A percentile compares a stretch with the other conserved stretches of the same genome.
Evolutionary conservation across 2,113 vertebrate genomes (phyloP).

Genomic region (Paraplagusia blochii): DNA sequence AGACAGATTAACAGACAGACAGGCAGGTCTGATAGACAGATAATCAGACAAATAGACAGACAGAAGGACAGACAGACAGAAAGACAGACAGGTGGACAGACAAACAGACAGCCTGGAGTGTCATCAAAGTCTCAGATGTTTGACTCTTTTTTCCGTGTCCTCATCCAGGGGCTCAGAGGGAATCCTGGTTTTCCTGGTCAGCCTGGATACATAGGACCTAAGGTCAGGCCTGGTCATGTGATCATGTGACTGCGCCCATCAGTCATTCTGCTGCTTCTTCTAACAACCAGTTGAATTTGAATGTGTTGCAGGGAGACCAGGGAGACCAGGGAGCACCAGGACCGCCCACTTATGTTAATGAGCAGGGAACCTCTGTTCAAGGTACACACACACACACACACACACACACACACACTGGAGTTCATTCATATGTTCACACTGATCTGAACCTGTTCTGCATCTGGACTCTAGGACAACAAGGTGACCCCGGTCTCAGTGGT

Average conservation of each 20-base stretch:
- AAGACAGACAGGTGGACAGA: no score
- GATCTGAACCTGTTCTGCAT: not conserved
- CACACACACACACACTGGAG: not conserved
- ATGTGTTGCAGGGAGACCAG: conserved; percentile 79
- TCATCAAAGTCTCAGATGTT: no score
- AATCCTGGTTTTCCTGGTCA: conserved; percentile 72
- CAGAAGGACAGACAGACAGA: no score
- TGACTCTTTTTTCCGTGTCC: conserved; percentile 1
- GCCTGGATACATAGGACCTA: conserved; percentile 77
- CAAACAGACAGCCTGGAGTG: no score
- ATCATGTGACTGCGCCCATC: not conserved
- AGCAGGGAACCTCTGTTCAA: conserved; percentile 32
- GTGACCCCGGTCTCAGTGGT: conserved; percentile 78
- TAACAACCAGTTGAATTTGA: not conserved
- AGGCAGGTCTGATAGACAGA: no score
- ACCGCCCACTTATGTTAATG: conserved; percentile 57
- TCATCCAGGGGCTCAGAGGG: conserved; percentile 75
- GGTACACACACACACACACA: conserved; percentile 39
- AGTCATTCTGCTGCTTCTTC: not conserved
- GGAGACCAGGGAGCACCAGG: conserved; percentile 83
- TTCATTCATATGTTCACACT: not conserved
- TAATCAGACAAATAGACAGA: no score
- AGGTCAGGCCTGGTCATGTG: conserved; percentile 71
- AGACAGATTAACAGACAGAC: no score
- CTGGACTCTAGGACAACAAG: conserved; percentile 74